Conservation (phyloP, 2,888 invertebrate species). For the Furcula furcula region DNA sequence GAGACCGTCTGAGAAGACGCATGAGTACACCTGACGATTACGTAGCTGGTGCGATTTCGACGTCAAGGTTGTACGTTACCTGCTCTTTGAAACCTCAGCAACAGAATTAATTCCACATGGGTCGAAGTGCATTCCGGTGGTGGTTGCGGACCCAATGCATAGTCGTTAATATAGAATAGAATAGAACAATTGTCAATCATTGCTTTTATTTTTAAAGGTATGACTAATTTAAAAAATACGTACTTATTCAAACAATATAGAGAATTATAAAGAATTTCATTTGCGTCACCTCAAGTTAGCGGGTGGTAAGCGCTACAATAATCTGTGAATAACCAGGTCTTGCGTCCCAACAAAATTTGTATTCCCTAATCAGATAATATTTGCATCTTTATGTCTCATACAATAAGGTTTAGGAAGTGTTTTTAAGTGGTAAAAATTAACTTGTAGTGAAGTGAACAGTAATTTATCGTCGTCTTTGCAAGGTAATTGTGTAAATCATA, state of each 20-base stretch:
- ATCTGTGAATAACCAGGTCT: slow-evolving; percentile 73
- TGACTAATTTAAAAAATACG: slow-evolving; percentile 28
- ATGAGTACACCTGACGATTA: too few species aligned
- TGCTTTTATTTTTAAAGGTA: slow-evolving; percentile 27
- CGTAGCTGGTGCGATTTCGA: too few species aligned
- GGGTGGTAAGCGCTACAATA: slow-evolving; percentile 71
- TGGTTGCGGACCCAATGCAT: too few species aligned
- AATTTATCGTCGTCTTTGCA: slow-evolving; percentile 76
- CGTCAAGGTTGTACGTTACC: too few species aligned
- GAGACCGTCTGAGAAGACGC: too few species aligned
- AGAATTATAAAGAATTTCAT: slow-evolving; percentile 49
- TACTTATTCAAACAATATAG: slow-evolving; percentile 22
- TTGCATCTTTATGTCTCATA: slow-evolving; percentile 5
- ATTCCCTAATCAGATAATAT: slow-evolving; percentile 7
- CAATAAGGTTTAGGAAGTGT: slow-evolving; percentile 30
- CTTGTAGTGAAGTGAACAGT: slow-evolving; percentile 63
- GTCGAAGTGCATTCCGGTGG: too few species aligned
- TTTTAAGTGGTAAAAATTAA: slow-evolving; percentile 21
- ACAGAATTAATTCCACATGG: too few species aligned
- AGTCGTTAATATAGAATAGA: too few species aligned
- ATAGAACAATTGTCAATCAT: too few species aligned
- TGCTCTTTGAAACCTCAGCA: too few species aligned
- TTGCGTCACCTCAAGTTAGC: slow-evolving; percentile 69
- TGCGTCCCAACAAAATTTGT: slow-evolving; percentile 35
- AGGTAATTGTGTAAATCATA: slow-evolving; percentile 79